Evolutionary conservation across 2,888 invertebrate species (phyloP), one percentile per base, ranked within the genome.

Genomic region (Calameuta idolon): DNA sequence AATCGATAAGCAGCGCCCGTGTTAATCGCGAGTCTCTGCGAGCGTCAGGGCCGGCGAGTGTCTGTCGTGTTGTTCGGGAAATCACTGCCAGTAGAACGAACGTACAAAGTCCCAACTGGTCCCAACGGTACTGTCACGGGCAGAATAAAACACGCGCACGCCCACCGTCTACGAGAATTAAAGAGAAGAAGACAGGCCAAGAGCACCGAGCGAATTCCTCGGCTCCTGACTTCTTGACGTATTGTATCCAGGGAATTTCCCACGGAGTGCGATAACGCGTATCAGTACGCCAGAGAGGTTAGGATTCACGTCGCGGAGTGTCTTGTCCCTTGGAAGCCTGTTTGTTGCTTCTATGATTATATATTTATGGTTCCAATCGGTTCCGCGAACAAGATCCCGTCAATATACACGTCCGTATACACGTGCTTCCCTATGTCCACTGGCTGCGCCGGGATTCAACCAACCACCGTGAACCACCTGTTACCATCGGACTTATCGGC

Each of bases 391-490:
- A 4, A 55, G 55, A 40, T 15, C 55, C 55, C 55, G 55, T 55
- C 55, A 2, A 55, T 55, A 34, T 30, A 9, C 34, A 78, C 79
- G 78, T 78, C 78, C 77, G 80, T 79, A 71, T 84, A 83, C 86
- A 86, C 86, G 86, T 86, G 86, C 84, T 85, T 80, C 79, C 80
- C 76, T 80, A 78, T 79, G 74, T 78, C 79, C 77, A 83, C 82
- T 83, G 81, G 73, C 71, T 74, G 76, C 80, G 78, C 79, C 77
- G 81, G 75, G 81, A 81, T 81, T 87, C 88, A 83, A 84, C 91
- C 91, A 91, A 91, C 91, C 89, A 87, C 85, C 83, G 85, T 82
- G 86, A 89, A 91, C 91, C 91, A 91, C 91, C 91, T 91, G 91
- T 91, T 91, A 91, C 88, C 85, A 85, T 83, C 85, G 84, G 81